Base-by-base conservation (phyloP, 2,888 invertebrate species). In the Hypolimnas misippus region DNA sequence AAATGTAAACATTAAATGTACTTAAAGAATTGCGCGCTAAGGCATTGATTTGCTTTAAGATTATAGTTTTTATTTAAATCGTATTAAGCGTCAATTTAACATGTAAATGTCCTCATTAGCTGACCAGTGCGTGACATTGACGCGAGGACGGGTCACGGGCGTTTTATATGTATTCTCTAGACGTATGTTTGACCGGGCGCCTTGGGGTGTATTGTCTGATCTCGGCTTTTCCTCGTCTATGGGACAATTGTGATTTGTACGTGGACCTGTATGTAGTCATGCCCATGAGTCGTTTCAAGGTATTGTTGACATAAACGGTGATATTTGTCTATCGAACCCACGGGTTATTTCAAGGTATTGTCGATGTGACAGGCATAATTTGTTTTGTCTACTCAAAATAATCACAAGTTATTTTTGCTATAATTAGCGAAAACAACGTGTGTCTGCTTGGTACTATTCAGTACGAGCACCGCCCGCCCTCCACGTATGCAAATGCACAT, bases 111-210 rank as follows among this genome's bases (percentile, higher is more conserved):
- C 35, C n/a, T 46, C 35, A 60, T 60, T 60, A 53, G 46, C 21
- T 0, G 74, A 62, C 4, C 74, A 71, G 54, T 82, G 76, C 33
- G 54, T 63, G 59, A 51, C 50, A 40, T 46, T 19, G 51, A 38
- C 50, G 38, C 57, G 56, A 64, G 62, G 62, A 35, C 60, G 51
- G 52, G 66, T 58, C 66, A 57, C 33, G 59, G 65, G 49, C 62
- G 51, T 21, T 12, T 10, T 17, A 29, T 66, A 58, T 42, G 51
- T 64, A 68, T 68, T 60, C 68, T 12, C 46, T 29, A 55, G 58
- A 55, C 60, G 66, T 61, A 51, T 14, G 5, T 56, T 14, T 35
- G 25, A 53, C 33, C n/a, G n/a, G n/a, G n/a, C 1, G 57, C 64
- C 68, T 67, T 63, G 62, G 58, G 53, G 53, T 54, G 33, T n/a